Conservation (phyloP, 2,888 invertebrate species). For the Nephrotoma appendiculata region DNA sequence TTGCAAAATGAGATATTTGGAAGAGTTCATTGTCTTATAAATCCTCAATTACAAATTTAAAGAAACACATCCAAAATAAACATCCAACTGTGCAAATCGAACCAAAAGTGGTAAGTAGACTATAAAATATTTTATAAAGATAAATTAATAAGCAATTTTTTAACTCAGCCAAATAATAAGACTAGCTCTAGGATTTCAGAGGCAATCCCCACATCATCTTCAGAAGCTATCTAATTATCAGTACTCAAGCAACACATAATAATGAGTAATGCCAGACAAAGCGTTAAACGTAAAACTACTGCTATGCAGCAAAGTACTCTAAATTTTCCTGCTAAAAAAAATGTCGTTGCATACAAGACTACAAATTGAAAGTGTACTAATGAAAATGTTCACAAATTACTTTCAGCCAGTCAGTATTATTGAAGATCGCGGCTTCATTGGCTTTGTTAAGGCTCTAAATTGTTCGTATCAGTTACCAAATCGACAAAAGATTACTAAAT, state of each 20-base stretch:
- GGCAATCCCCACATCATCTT: neutral
- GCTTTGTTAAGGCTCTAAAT: slow-evolving; percentile 13
- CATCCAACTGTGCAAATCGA: neutral
- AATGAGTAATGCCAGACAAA: neutral
- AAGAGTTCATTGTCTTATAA: neutral
- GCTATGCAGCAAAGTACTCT: neutral
- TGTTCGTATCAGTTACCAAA: slow-evolving; percentile 13
- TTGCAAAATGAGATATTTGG: neutral
- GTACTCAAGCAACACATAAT: neutral
- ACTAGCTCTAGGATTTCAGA: neutral
- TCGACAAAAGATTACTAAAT: slow-evolving; percentile 9
- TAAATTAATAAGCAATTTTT: neutral
- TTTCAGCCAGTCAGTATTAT: slow-evolving; percentile 15
- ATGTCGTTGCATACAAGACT: neutral
- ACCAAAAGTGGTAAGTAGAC: neutral
- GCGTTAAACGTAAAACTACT: neutral
- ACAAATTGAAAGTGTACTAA: slow-evolving; percentile 9
- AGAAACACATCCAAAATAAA: neutral
- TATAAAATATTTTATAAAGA: neutral
- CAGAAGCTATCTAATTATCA: too few relatives aligned
- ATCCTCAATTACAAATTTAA: neutral
- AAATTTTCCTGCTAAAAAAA: neutral
- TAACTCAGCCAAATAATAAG: neutral
- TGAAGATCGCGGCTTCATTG: slow-evolving; percentile 14
- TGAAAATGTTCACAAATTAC: slow-evolving; percentile 15